phyloP scores from a whole-genome alignment of 2,113 vertebrate genomes.

The Epinephelus cyanopodus region DNA sequence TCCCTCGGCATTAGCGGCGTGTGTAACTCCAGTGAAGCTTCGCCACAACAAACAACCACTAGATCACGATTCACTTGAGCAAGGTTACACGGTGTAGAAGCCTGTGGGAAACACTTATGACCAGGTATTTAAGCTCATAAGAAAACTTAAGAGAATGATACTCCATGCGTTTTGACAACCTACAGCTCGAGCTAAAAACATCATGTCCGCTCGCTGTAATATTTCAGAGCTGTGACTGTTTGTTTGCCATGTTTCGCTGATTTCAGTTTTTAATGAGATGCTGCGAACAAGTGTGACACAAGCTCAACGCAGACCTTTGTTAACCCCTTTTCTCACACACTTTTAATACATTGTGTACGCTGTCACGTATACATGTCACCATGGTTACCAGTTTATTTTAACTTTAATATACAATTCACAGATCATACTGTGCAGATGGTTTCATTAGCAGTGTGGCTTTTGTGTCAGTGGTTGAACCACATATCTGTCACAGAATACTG shows the following conservation, averaged over 20 bases:
- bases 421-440: neutral
- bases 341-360: neutral
- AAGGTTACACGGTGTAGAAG: neutral
- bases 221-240: neutral
- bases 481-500: neutral
- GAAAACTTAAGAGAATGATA: neutral
- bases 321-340: too few relatives aligned
- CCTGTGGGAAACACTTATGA: neutral
- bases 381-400: neutral
- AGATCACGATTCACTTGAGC: neutral
- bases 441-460: neutral
- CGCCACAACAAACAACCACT: conserved; percentile 20
- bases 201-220: neutral
- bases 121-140: neutral
- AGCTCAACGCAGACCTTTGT: neutral
- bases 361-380: neutral
- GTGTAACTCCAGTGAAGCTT: conserved; percentile 34
- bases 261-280: neutral
- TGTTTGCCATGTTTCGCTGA: neutral
- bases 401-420: neutral
- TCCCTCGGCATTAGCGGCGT: conserved; percentile 15
- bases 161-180: neutral
- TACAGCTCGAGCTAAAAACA: neutral
- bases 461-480: neutral
- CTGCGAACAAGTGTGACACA: neutral